These are phyloP conservation scores for Phoxinus dragarum DNA, from an alignment of 2,797 vertebrate species.

Conservation along the genomic window DNA sequence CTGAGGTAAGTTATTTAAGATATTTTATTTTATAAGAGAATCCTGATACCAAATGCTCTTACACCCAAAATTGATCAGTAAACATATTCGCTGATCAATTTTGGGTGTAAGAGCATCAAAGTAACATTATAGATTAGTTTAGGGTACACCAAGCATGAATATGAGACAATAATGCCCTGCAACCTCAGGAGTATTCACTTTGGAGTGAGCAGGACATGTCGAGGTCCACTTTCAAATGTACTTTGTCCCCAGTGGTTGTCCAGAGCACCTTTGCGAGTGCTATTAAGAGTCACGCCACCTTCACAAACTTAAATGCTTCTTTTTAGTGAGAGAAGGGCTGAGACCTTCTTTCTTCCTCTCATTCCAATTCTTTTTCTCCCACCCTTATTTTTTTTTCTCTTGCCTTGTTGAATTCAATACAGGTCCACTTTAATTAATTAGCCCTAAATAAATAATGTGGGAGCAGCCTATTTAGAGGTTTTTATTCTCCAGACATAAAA, in stretches of 20 bases:
- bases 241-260: slow-evolving; percentile 25
- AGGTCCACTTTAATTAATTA: slow-evolving; percentile 82
- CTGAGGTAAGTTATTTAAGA: not conserved
- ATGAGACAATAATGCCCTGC: not conserved
- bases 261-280: slow-evolving; percentile 36
- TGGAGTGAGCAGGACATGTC: not conserved
- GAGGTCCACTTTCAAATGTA: not conserved
- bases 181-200: not conserved
- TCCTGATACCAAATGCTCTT: not conserved
- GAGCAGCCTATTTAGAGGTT: slow-evolving; percentile 74
- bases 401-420: slow-evolving; percentile 74
- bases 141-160: not conserved
- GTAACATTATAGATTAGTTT: not conserved
- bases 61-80: not conserved
- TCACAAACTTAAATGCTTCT: slow-evolving; percentile 51
- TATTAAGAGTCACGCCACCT: slow-evolving; percentile 40
- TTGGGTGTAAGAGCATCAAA: not conserved
- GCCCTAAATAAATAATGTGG: slow-evolving; percentile 81
- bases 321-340: slow-evolving; percentile 45
- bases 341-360: slow-evolving; percentile 16
- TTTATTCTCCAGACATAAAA: slow-evolving; percentile 79
- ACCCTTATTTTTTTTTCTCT: slow-evolving; percentile 28
- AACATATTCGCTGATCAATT: no score
- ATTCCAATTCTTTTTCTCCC: slow-evolving; percentile 32
- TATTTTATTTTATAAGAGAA: not conserved